A percentile compares a stretch with the other conserved stretches of the same genome.
These are phyloP conservation scores for Lophotis ruficrista DNA, from an alignment of 2,113 vertebrate species.

Conservation along the genomic window DNA sequence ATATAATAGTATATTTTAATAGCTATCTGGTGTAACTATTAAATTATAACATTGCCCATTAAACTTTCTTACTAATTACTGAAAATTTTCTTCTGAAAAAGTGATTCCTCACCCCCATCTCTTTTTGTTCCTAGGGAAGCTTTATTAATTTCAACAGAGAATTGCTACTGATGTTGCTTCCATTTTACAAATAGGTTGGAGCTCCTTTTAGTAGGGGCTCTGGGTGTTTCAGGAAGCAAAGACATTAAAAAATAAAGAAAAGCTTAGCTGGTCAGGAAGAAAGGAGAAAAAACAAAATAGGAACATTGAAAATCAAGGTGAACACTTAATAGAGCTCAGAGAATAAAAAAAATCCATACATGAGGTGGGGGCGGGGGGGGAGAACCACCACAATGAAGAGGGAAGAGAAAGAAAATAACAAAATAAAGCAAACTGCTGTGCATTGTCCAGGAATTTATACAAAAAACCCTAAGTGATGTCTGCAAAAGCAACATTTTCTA, in stretches of 20 bases:
- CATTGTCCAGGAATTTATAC: not conserved
- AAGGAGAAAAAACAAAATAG: not conserved
- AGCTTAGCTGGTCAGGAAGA: not conserved
- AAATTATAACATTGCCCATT: constrained; percentile 1
- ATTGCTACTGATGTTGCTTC: not conserved
- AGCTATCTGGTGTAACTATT: not conserved
- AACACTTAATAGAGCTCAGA: not conserved
- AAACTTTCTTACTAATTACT: constrained; percentile 6
- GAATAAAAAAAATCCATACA: not conserved
- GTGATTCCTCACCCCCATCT: not conserved
- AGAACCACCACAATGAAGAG: not conserved
- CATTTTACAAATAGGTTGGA: not conserved
- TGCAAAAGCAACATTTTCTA: not conserved
- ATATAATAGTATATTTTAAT: constrained; percentile 27
- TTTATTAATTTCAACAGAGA: constrained; percentile 28
- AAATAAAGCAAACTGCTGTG: not conserved
- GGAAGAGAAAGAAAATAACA: not conserved
- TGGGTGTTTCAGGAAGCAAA: not conserved
- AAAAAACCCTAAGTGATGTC: not conserved
- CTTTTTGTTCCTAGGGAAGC: not conserved
- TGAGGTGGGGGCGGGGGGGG: accelerated
- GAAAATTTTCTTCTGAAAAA: not conserved
- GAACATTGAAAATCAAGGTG: not conserved
- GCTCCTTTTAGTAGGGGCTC: not conserved
- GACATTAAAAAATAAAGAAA: not conserved